Base-by-base conservation (phyloP, 2,888 invertebrate genomes). In the Hirtodrosophila confusa region DNA sequence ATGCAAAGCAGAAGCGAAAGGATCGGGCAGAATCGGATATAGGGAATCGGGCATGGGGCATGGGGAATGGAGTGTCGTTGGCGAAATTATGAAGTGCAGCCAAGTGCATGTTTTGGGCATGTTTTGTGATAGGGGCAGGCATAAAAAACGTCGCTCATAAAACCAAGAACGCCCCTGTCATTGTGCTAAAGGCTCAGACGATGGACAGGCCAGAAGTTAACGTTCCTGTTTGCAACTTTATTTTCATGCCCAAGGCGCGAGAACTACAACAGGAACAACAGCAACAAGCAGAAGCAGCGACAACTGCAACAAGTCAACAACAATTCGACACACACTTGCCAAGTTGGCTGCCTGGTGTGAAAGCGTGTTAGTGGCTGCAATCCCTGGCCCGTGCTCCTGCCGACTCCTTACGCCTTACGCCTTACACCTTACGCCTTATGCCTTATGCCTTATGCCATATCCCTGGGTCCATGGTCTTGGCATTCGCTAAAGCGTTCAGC, bases 401-500 rank as follows among this genome's bases (percentile, higher is more conserved):
- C 47, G 29, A 8, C 17, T 17, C 17, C 17, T 17, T 17, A 17
- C 17, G 17, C 17, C 49, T 17, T 31, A 17, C 47, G 24, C 35
- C 60, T 4, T 37, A 8, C 17, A n/a, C 23, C 23, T 8, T 10
- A 33, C 4, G 9, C 17, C 17, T 6, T 50, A 10, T 41, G 35
- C 53, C 44, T 56, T n/a, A n/a, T n/a, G n/a, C 23, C 23, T 8
- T 10, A 33, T 7, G 9, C 17, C 17, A 8, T 50, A 10, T 41
- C 39, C 53, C 44, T 56, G 24, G 36, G 12, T 24, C 47, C 24
- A 8, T 33, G 62, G 39, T 39, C 45, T 51, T 65, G 66, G 64
- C 70, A 69, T 65, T 69, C 54, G 65, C 75, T 79, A 83, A 84
- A 88, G 87, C 89, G 82, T 89, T 86, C 89, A 89, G 88, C 86